Conservation (phyloP, 2,888 invertebrate genomes). For the Neria commutata region DNA sequence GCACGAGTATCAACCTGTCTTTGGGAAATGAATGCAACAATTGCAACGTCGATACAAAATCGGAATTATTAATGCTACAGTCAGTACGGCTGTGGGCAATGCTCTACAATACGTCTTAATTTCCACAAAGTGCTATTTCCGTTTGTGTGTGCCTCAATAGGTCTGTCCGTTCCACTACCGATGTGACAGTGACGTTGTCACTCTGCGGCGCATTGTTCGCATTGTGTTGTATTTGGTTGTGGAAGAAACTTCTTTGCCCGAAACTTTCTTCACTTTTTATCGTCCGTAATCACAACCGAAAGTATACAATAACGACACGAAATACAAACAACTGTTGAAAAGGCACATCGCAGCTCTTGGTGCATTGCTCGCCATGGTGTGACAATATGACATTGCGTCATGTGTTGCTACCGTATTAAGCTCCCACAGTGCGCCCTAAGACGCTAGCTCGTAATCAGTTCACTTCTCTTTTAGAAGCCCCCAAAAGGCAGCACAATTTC, state of each 20-base stretch:
- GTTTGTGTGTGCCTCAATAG: background rate
- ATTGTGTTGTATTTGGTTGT: too few relatives aligned
- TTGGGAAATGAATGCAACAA: too few relatives aligned
- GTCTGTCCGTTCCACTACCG: constrained; percentile 22
- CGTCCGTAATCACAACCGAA: constrained; percentile 49
- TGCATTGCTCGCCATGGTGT: too few relatives aligned
- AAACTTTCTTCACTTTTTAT: constrained; percentile 46
- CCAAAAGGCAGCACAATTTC: too few relatives aligned
- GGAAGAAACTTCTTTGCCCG: too few relatives aligned
- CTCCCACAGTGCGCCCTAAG: constrained; percentile 35
- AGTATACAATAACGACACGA: constrained; percentile 36
- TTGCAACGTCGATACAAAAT: too few relatives aligned
- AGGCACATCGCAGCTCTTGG: constrained; percentile 26
- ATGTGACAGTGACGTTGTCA: constrained; percentile 48
- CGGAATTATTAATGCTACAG: too few relatives aligned
- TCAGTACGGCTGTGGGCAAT: too few relatives aligned
- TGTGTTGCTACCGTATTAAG: constrained; percentile 24
- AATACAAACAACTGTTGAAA: constrained; percentile 15
- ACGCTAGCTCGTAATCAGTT: too few relatives aligned
- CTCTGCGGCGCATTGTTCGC: too few relatives aligned
- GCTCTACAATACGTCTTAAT: constrained; percentile 49
- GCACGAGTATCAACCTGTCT: too few relatives aligned
- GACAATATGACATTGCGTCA: constrained; percentile 30
- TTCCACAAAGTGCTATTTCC: constrained; percentile 37
- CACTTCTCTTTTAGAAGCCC: constrained; percentile 30